Conservation (phyloP, 2,888 invertebrate species). For the Sarcophaga subvicina region DNA sequence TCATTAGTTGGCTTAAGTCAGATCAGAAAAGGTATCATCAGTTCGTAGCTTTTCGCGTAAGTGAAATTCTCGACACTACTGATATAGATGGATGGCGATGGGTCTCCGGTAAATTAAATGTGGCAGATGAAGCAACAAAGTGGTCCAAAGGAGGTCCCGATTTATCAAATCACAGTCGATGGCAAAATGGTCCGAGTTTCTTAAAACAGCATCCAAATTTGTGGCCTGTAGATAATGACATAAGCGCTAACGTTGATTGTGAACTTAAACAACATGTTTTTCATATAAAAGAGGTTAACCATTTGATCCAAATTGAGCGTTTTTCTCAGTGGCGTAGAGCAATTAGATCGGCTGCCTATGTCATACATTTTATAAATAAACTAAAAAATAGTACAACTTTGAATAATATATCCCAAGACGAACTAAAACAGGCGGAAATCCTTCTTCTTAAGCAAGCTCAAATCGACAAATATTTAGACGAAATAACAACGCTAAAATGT, state of each 20-base stretch:
- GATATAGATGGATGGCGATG: conserved; percentile 31
- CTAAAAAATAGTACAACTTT: conserved; percentile 8
- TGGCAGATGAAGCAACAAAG: conserved; percentile 40
- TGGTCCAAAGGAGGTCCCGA: conserved; percentile 34
- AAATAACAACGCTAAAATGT: conserved; percentile 5
- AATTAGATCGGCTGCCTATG: conserved; percentile 26
- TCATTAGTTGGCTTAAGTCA: conserved; percentile 31
- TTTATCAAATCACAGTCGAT: conserved; percentile 30
- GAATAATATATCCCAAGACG: conserved; percentile 22
- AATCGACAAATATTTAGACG: conserved; percentile 3
- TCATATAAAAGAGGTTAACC: not conserved
- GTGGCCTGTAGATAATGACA: not conserved
- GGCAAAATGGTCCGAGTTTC: conserved; percentile 18
- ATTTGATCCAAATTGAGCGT: conserved; percentile 14
- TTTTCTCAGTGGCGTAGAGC: conserved; percentile 44
- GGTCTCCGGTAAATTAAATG: conserved; percentile 43
- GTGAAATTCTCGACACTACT: conserved; percentile 45
- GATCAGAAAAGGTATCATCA: conserved; percentile 48
- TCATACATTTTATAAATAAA: conserved; percentile 35
- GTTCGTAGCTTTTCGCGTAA: conserved; percentile 49
- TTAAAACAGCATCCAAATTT: conserved; percentile 3
- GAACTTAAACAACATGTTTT: too few relatives aligned
- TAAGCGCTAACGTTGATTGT: too few relatives aligned
- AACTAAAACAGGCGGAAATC: conserved; percentile 24
- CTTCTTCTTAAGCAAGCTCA: conserved; percentile 13